Evolutionary conservation across 2,888 invertebrate species (phyloP).

Genomic region (Bembecia ichneumoniformis): DNA sequence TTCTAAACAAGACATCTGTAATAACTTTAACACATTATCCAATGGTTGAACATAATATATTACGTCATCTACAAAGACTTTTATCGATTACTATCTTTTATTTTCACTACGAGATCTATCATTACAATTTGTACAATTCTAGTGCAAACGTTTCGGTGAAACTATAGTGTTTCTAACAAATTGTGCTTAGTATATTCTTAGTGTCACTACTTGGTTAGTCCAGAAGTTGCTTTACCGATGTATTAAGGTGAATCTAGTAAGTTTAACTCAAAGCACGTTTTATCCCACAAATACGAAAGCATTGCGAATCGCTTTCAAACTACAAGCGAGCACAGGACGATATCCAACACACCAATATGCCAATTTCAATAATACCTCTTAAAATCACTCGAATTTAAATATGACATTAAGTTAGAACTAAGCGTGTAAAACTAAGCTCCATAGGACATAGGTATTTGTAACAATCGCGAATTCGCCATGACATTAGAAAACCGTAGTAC

Average conservation of each 20-base stretch:
- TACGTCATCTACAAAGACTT: neutral
- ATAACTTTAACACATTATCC: no score
- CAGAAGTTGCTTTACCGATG: no score
- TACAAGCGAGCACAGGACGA: slow-evolving; percentile 45
- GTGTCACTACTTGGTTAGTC: neutral
- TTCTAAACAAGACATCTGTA: no score
- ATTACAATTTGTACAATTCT: neutral
- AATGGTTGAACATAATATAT: no score
- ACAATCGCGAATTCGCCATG: neutral
- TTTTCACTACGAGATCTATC: neutral
- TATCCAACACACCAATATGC: slow-evolving; percentile 61
- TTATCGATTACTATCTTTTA: neutral
- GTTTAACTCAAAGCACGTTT: slow-evolving; percentile 29
- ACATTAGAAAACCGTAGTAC: slow-evolving; percentile 6
- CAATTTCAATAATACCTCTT: slow-evolving; percentile 47
- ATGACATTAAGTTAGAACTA: slow-evolving; percentile 26
- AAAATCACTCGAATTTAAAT: slow-evolving; percentile 22
- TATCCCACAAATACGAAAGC: slow-evolving; percentile 56
- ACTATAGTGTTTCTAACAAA: neutral
- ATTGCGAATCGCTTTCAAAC: slow-evolving; percentile 9
- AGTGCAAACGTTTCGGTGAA: no score
- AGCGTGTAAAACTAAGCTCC: slow-evolving; percentile 47
- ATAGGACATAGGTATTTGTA: neutral
- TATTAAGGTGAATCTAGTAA: neutral
- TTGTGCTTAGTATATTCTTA: neutral